Base-by-base conservation (phyloP, 2,888 invertebrate genomes). In the Graphium colonna region DNA sequence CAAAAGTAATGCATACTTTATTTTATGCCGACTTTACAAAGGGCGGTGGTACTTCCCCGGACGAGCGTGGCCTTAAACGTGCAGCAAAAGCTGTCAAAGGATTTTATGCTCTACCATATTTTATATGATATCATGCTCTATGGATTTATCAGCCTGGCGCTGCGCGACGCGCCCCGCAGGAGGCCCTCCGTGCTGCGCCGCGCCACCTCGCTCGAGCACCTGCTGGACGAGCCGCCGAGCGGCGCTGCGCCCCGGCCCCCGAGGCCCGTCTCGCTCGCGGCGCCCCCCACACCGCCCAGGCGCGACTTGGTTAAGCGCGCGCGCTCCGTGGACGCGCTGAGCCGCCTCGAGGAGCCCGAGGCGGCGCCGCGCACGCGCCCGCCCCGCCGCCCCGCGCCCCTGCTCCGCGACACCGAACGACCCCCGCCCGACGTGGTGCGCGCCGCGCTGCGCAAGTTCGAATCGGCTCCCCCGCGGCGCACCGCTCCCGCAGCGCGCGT, bases 341-440 rank as follows among this genome's bases (percentile, higher is more conserved):
- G 95, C 68, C 92, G 94, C 60, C 92, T 93, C 5, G 75, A 78
- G 55, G 83, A 94, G 31, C 52, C 52, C 1, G 52, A 53, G 2
- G 43, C 52, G 31, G 43, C 48, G 61, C 93, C 91, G 67, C 82
- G 54, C 68, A 71, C 46, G 65, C 79, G 55, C 60, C 83, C 67
- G 60, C 84, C 63, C 64, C 81, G 64, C 58, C 91, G 91, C 67
- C 91, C 93, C 63, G 91, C 87, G 42, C 93, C 94, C 1, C 83
- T 94, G 43, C 90, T 94, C 67, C 92, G 92, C 64, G 94, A 94
- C 61, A 92, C 92, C 10, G 96, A 96, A 69, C 91, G 96, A 45
- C 97, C 97, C 1, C 97, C 97, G 13, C 94, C 95, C 0, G 97
- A 97, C 87, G 93, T 97, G 61, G 97, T 97, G 56, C 95, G 95